Evolutionary conservation across 2,888 invertebrate species (phyloP).

Genomic region (Aproaerema taeniolella): DNA sequence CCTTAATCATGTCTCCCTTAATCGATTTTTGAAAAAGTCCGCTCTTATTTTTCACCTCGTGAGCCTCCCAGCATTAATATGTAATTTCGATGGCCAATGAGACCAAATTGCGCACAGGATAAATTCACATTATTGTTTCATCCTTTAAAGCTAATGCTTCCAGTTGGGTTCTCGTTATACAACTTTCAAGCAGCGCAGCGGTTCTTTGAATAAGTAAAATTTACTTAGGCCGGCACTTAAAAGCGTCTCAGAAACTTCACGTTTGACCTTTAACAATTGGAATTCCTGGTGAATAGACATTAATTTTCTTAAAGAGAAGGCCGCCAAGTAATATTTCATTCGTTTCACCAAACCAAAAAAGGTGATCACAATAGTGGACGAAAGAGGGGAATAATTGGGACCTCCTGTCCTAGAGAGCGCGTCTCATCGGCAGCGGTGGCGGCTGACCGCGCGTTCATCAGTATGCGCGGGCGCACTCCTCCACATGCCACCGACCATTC

Average conservation of each 20-base stretch:
- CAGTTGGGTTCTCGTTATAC: too few relatives aligned
- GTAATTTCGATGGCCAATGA: constrained; percentile 51
- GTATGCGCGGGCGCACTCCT: constrained; percentile 44
- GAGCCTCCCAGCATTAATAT: constrained; percentile 44
- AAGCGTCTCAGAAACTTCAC: too few relatives aligned
- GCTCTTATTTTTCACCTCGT: constrained; percentile 55
- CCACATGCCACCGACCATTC: constrained; percentile 44
- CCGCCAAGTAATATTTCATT: constrained; percentile 17
- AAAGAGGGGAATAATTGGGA: constrained; percentile 45
- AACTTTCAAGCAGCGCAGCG: neutral
- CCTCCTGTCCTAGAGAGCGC: constrained; percentile 33
- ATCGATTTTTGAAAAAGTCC: constrained; percentile 63
- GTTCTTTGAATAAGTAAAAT: too few relatives aligned
- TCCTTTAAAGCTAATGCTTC: too few relatives aligned
- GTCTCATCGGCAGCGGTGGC: constrained; percentile 19
- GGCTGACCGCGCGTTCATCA: constrained; percentile 35
- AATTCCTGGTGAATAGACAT: constrained; percentile 10
- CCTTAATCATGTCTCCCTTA: constrained; percentile 65
- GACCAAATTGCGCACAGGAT: constrained; percentile 49
- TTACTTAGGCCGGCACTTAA: too few relatives aligned
- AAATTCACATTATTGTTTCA: too few relatives aligned
- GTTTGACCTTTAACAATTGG: constrained; percentile 9
- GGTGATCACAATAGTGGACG: constrained; percentile 34
- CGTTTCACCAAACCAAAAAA: constrained; percentile 25
- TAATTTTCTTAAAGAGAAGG: constrained; percentile 8